These are phyloP conservation scores for Callorhinus ursinus DNA, from an alignment of 2,113 vertebrate species.

Conservation along the genomic window DNA sequence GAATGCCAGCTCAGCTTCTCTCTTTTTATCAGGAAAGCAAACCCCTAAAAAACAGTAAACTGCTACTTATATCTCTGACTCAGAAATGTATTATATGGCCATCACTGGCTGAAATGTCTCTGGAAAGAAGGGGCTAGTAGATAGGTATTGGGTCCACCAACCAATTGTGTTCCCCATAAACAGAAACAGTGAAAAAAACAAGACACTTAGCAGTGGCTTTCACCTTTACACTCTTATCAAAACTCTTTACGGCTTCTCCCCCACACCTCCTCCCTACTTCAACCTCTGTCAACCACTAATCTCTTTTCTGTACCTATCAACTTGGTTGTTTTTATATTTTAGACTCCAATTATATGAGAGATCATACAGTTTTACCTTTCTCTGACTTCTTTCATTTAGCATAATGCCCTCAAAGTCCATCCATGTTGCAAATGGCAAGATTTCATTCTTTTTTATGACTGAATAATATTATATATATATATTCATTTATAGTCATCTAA, in stretches of 20 bases:
- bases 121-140: neutral
- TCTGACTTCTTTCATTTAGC: neutral
- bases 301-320: neutral
- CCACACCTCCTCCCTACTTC: neutral
- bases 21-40: neutral
- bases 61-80: neutral
- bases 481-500: neutral
- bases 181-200: neutral
- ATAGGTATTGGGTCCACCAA: neutral
- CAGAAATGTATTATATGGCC: neutral
- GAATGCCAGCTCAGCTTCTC: neutral
- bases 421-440: neutral
- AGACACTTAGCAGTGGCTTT: neutral
- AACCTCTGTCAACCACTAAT: neutral
- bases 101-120: neutral
- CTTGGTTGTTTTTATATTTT: neutral
- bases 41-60: neutral
- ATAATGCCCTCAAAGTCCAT: neutral
- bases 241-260: neutral
- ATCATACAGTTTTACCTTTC: neutral
- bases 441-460: neutral
- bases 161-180: neutral
- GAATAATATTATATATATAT: neutral
- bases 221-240: neutral
- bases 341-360: neutral